Evolutionary conservation across 2,888 invertebrate genomes (phyloP).

Genomic region (Anticlea derivata): DNA sequence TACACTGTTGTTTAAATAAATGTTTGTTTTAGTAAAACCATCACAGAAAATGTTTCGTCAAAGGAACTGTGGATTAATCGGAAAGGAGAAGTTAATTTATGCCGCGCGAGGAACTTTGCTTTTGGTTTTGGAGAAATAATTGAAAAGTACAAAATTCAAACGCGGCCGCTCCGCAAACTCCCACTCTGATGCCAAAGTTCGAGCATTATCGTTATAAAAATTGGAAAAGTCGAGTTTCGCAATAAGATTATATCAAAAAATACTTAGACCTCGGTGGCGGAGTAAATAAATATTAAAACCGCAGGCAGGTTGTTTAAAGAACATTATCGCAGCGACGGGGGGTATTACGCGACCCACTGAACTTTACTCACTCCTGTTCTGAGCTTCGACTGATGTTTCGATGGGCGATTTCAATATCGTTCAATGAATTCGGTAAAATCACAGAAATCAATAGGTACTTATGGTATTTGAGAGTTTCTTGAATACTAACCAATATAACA

Average conservation of each 20-base stretch:
- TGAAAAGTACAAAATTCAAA: slow-evolving; percentile 65
- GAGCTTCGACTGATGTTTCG: slow-evolving; percentile 42
- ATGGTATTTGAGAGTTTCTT: not conserved
- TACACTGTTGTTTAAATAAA: slow-evolving; percentile 41
- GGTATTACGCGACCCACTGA: slow-evolving; percentile 58
- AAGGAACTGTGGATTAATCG: slow-evolving; percentile 53
- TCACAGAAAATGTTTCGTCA: slow-evolving; percentile 48
- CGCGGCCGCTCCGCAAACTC: slow-evolving; percentile 45
- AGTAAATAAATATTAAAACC: slow-evolving; percentile 58
- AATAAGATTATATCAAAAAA: slow-evolving; percentile 52
- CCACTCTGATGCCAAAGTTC: slow-evolving; percentile 51
- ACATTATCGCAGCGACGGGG: slow-evolving; percentile 49
- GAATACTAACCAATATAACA: too few species aligned
- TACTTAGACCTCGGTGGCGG: slow-evolving; percentile 41
- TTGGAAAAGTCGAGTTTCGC: slow-evolving; percentile 50
- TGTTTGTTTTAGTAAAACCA: slow-evolving; percentile 43
- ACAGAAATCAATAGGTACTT: slow-evolving; percentile 22
- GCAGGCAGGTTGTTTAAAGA: slow-evolving; percentile 55
- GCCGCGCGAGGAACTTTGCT: slow-evolving; percentile 54
- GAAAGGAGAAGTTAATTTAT: slow-evolving; percentile 62
- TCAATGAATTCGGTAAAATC: slow-evolving; percentile 35
- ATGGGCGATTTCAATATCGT: slow-evolving; percentile 49
- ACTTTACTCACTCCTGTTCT: slow-evolving; percentile 46
- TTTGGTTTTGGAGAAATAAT: slow-evolving; percentile 57
- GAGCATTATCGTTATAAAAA: slow-evolving; percentile 62